phyloP scores from a whole-genome alignment of 2,113 vertebrate species.

The Otolemur garnettii region DNA sequence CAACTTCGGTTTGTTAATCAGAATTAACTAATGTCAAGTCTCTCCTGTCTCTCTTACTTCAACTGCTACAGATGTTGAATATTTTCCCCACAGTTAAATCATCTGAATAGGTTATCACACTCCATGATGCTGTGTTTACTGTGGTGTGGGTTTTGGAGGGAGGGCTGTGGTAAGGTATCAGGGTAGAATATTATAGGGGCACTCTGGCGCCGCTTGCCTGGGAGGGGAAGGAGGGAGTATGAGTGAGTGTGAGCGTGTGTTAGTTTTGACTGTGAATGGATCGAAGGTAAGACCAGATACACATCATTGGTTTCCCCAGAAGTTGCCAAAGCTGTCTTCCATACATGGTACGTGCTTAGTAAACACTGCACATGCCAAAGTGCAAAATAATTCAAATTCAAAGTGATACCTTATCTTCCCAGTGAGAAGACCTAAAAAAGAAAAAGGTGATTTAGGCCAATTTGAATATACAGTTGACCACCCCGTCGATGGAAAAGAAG shows the following conservation, averaged over 20 bases:
- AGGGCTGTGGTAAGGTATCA: neutral
- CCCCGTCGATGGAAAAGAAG: too few species aligned
- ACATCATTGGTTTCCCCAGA: neutral
- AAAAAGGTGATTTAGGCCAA: neutral
- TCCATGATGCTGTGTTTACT: neutral
- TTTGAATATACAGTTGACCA: neutral
- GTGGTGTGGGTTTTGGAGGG: neutral
- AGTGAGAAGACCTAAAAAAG: neutral
- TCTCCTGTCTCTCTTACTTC: neutral
- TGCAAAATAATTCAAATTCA: neutral
- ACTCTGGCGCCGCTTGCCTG: rapidly evolving
- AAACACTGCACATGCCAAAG: too few species aligned
- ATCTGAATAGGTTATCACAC: neutral
- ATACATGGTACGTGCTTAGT: neutral
- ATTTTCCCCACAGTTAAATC: neutral
- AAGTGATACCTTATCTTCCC: neutral
- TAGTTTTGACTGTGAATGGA: neutral
- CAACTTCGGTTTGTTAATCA: neutral
- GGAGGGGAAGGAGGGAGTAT: neutral
- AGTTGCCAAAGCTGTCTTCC: neutral
- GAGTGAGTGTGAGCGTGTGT: neutral
- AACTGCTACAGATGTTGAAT: neutral
- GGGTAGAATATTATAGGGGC: neutral
- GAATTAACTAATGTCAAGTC: conserved; percentile 16
- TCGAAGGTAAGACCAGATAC: neutral